A percentile compares a stretch with the other conserved stretches of the same genome.
Evolutionary conservation across 2,797 vertebrate species (phyloP).

Genomic region (Bradypus variegatus): DNA sequence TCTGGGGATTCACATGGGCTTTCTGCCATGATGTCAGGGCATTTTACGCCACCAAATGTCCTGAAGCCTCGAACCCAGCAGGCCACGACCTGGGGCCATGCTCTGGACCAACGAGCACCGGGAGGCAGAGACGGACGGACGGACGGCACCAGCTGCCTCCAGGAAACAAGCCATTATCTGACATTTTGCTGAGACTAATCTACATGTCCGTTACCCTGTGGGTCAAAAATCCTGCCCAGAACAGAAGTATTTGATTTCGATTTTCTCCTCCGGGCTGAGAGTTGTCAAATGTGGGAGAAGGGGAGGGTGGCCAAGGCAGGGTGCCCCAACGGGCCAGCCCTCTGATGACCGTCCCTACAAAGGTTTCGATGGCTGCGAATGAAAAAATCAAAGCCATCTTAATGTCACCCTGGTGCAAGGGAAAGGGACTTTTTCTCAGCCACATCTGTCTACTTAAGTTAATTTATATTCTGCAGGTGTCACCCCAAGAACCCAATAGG

Average conservation of each 20-base stretch:
- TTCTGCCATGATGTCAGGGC: neutral
- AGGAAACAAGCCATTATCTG: neutral
- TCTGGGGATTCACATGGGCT: neutral
- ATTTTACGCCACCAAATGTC: rapidly evolving
- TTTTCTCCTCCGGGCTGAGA: rapidly evolving
- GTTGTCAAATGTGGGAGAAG: rapidly evolving
- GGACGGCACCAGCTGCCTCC: neutral
- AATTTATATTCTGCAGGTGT: slow-evolving; percentile 25
- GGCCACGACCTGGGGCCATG: rapidly evolving
- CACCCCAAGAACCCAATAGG: neutral
- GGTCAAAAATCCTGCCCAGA: neutral
- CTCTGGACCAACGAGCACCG: rapidly evolving
- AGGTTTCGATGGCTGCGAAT: rapidly evolving
- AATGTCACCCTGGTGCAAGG: rapidly evolving
- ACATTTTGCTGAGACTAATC: too few relatives aligned
- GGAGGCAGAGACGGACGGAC: neutral
- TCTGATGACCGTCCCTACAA: rapidly evolving
- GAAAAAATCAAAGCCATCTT: neutral
- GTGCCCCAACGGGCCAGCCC: rapidly evolving
- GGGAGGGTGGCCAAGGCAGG: neutral
- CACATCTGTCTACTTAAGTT: neutral
- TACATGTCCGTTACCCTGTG: rapidly evolving
- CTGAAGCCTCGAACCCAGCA: neutral
- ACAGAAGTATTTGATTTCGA: neutral
- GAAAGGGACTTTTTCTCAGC: neutral